Percentiles rank a stretch among this genome's conserved stretches.
Evolutionary conservation across 2,888 invertebrate genomes (phyloP).

Genomic region (Xestobium rufovillosum): DNA sequence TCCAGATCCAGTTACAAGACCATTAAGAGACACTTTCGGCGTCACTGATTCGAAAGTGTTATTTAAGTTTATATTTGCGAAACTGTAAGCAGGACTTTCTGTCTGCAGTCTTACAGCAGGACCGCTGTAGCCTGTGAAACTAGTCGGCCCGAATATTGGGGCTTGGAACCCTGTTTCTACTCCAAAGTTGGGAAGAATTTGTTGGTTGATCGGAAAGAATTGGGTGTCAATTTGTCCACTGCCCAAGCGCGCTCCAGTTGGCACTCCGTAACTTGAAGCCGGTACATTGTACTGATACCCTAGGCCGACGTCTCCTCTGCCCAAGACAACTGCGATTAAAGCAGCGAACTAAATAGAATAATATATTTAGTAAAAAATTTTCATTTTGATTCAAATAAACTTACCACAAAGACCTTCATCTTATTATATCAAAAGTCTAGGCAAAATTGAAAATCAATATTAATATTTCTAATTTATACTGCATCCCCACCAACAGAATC

Average conservation of each 20-base stretch:
- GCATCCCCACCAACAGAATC: constrained; percentile 29
- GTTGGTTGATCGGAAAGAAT: too few species aligned
- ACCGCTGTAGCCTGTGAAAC: too few species aligned
- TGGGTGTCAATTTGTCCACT: not conserved
- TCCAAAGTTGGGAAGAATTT: too few species aligned
- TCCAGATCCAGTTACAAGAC: not conserved
- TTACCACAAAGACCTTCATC: constrained; percentile 35
- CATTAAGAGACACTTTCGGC: not conserved
- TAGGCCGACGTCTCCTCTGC: constrained; percentile 46
- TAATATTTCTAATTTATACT: constrained; percentile 29
- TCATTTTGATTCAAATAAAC: constrained; percentile 22
- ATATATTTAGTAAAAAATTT: constrained; percentile 9
- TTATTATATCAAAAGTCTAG: constrained; percentile 16
- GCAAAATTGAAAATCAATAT: constrained; percentile 16
- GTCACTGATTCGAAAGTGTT: not conserved
- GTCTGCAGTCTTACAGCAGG: too few species aligned
- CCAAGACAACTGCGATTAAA: constrained; percentile 48
- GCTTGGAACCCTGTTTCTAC: too few species aligned
- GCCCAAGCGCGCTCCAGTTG: constrained; percentile 29
- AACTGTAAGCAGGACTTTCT: not conserved
- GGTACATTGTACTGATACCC: constrained; percentile 45
- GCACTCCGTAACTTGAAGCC: constrained; percentile 43
- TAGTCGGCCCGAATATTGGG: not conserved
- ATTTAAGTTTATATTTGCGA: not conserved
- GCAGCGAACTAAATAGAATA: constrained; percentile 21